Conservation (phyloP, 2,888 invertebrate species). For the Xanthorhoe spadicearia region DNA sequence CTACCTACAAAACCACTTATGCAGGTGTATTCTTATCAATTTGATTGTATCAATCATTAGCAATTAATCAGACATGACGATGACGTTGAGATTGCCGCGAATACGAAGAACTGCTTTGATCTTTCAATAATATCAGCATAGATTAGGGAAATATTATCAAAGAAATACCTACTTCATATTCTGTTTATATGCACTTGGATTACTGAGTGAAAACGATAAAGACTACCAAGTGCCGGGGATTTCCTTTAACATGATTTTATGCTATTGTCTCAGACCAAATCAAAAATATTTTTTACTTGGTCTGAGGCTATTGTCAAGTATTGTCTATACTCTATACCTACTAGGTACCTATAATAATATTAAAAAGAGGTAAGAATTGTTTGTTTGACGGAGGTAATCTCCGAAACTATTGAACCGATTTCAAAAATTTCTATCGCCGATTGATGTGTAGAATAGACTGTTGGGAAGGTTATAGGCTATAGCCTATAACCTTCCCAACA, state of each 20-base stretch:
- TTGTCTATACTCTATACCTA: no score
- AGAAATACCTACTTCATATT: neutral
- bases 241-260: constrained; percentile 1
- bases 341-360: no score
- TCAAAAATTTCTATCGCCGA: no score
- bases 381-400: no score
- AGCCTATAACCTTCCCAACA: no score
- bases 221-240: neutral
- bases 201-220: constrained; percentile 6
- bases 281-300: no score
- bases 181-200: constrained; percentile 4
- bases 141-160: constrained; percentile 11
- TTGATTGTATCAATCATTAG: constrained; percentile 17
- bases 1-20: neutral
- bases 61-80: neutral
- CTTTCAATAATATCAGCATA: constrained; percentile 48
- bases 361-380: no score
- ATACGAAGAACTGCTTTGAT: constrained; percentile 62
- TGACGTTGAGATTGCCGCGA: constrained; percentile 50
- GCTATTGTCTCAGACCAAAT: no score
- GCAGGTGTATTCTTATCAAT: constrained; percentile 34
- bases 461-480: no score
- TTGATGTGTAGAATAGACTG: no score
- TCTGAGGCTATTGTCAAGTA: no score
- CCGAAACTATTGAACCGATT: no score